A percentile compares a stretch with the other conserved stretches of the same genome.
Evolutionary conservation across 2,888 invertebrate genomes (phyloP).

Genomic region (Nycteola revayana): DNA sequence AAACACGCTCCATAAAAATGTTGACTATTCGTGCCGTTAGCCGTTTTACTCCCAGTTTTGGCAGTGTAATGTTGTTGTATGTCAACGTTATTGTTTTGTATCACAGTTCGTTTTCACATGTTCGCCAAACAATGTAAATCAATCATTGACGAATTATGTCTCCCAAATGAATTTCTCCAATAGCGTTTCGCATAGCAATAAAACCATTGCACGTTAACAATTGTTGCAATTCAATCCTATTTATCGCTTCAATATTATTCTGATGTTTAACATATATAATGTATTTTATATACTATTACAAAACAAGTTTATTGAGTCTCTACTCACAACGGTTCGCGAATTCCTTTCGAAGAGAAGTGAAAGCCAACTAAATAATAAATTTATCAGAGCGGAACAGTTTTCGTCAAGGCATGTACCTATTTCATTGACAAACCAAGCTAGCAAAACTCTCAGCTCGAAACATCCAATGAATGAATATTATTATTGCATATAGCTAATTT

Average conservation of each 20-base stretch:
- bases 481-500: slow-evolving; percentile 41
- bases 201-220: slow-evolving; percentile 26
- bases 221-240: slow-evolving; percentile 10
- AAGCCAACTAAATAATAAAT: slow-evolving; percentile 60
- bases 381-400: slow-evolving; percentile 67
- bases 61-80: too few relatives aligned
- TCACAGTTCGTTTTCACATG: slow-evolving; percentile 6
- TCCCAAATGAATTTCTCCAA: slow-evolving; percentile 18
- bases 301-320: slow-evolving; percentile 38
- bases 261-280: slow-evolving; percentile 21
- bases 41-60: too few relatives aligned
- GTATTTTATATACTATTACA: slow-evolving; percentile 42
- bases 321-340: slow-evolving; percentile 46
- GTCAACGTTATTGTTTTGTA: slow-evolving; percentile 16
- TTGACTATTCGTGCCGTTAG: too few relatives aligned
- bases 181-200: slow-evolving; percentile 16
- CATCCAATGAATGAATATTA: slow-evolving; percentile 38
- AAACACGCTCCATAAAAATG: too few relatives aligned
- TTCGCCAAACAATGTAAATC: slow-evolving; percentile 30
- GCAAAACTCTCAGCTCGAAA: slow-evolving; percentile 12
- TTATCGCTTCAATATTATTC: slow-evolving; percentile 18
- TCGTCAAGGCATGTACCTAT: slow-evolving; percentile 25
- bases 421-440: slow-evolving; percentile 43
- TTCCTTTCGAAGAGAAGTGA: slow-evolving; percentile 65
- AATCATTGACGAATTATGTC: slow-evolving; percentile 22